Conservation (phyloP, 2,888 invertebrate genomes). For the Drosophila algonquin region DNA sequence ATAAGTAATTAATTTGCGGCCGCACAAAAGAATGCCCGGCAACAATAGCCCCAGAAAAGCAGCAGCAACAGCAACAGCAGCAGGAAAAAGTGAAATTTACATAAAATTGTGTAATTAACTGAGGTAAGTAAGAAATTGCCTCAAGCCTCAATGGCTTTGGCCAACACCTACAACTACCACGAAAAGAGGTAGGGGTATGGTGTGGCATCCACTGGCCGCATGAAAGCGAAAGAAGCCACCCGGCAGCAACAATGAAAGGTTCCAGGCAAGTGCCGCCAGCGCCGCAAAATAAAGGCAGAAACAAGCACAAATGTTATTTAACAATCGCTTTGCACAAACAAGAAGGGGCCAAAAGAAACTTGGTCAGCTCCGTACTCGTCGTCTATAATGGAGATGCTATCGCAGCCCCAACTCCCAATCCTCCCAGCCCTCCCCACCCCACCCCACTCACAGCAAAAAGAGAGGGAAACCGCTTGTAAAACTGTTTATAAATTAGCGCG, state of each 20-base stretch:
- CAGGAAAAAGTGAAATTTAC: constrained; percentile 71
- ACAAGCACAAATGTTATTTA: constrained; percentile 63
- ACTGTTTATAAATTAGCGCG: constrained; percentile 64
- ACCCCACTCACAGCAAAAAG: constrained; percentile 5
- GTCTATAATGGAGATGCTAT: constrained; percentile 59
- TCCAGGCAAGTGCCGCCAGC: constrained; percentile 40
- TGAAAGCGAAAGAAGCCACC: constrained; percentile 66
- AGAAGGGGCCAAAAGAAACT: constrained; percentile 57
- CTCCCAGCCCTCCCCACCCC: no score
- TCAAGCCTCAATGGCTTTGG: constrained; percentile 34
- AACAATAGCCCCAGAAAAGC: constrained; percentile 26
- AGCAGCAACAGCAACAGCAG: not conserved
- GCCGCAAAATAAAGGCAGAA: constrained; percentile 17
- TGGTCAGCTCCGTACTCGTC: constrained; percentile 52
- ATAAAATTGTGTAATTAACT: constrained; percentile 76
- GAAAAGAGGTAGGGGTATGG: constrained; percentile 13
- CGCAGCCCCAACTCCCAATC: constrained; percentile 21
- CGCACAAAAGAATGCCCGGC: constrained; percentile 66
- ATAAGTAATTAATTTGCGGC: constrained; percentile 72
- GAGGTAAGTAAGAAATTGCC: constrained; percentile 54
- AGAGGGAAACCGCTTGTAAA: constrained; percentile 42
- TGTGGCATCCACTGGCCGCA: constrained; percentile 39
- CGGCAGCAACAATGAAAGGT: constrained; percentile 23
- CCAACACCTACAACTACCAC: constrained; percentile 56
- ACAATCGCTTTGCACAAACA: constrained; percentile 44